Conservation (phyloP, 2,797 vertebrate genomes). For the Helicolenus hilgendorfi region DNA sequence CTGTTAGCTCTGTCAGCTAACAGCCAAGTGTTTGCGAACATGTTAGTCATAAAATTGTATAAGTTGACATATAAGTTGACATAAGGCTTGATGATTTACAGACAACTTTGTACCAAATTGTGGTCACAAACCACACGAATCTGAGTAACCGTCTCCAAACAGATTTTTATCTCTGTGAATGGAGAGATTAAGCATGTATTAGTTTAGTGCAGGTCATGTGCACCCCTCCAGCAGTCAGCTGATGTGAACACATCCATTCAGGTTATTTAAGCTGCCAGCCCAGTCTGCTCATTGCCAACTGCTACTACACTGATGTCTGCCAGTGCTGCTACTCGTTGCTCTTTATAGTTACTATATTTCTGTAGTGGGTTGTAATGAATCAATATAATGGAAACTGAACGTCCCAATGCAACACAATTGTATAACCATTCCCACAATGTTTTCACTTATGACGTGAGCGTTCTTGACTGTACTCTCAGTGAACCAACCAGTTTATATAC, state of each 20-base stretch:
- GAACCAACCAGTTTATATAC: background rate
- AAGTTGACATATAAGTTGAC: no score
- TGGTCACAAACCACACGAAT: background rate
- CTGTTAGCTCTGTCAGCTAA: no score
- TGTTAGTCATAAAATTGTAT: no score
- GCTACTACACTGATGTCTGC: background rate
- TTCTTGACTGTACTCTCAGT: background rate
- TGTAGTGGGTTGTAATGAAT: background rate
- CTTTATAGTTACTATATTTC: background rate
- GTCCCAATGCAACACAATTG: background rate
- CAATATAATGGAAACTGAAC: background rate
- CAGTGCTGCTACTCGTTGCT: background rate
- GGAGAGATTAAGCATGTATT: background rate
- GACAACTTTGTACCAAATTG: background rate
- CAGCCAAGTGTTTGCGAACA: no score
- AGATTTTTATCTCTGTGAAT: background rate
- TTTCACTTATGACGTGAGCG: background rate
- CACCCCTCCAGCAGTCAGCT: slow-evolving; percentile 10
- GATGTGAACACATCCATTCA: slow-evolving; percentile 45
- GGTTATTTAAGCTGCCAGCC: background rate
- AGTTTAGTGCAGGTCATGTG: background rate
- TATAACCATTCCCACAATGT: background rate
- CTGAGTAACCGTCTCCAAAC: background rate
- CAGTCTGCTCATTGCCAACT: slow-evolving; percentile 1
- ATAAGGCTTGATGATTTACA: background rate